Evolutionary conservation across 2,888 invertebrate genomes (phyloP).

Genomic region (Andrena chrysosceles): DNA sequence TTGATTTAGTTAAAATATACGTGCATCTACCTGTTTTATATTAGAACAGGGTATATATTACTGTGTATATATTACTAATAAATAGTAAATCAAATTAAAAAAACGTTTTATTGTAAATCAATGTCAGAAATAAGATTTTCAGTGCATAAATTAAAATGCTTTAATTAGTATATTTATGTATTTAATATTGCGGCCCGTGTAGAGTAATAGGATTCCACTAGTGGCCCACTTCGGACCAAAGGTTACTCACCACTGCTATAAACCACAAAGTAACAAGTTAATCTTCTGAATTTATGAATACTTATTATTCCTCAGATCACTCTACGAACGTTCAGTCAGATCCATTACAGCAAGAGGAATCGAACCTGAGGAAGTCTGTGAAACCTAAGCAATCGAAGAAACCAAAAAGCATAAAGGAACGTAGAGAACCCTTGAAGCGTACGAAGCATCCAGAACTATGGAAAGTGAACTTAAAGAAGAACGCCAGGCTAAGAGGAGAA

Average conservation of each 20-base stretch:
- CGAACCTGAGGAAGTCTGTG: not conserved
- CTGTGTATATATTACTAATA: too few relatives aligned
- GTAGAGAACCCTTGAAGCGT: slow-evolving; percentile 52
- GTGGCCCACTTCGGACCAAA: too few relatives aligned
- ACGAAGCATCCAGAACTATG: slow-evolving; percentile 74
- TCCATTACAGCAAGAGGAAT: slow-evolving; percentile 20
- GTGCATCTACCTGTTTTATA: too few relatives aligned
- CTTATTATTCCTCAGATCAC: slow-evolving; percentile 12
- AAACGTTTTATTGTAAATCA: too few relatives aligned
- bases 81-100: too few relatives aligned
- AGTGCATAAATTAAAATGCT: too few relatives aligned
- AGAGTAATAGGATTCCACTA: too few relatives aligned
- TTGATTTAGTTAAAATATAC: not conserved
- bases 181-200: too few relatives aligned
- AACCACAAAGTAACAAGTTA: not conserved
- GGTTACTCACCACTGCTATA: too few relatives aligned
- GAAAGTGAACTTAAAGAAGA: slow-evolving; percentile 78
- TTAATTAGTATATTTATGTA: too few relatives aligned
- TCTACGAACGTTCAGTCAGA: not conserved
- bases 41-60: too few relatives aligned
- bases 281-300: not conserved
- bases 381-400: slow-evolving; percentile 21
- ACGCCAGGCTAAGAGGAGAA: slow-evolving; percentile 74
- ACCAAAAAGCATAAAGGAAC: slow-evolving; percentile 8
- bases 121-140: too few relatives aligned